Evolutionary conservation across 2,888 invertebrate genomes (phyloP).

Genomic region (Diplolepis rosae): DNA sequence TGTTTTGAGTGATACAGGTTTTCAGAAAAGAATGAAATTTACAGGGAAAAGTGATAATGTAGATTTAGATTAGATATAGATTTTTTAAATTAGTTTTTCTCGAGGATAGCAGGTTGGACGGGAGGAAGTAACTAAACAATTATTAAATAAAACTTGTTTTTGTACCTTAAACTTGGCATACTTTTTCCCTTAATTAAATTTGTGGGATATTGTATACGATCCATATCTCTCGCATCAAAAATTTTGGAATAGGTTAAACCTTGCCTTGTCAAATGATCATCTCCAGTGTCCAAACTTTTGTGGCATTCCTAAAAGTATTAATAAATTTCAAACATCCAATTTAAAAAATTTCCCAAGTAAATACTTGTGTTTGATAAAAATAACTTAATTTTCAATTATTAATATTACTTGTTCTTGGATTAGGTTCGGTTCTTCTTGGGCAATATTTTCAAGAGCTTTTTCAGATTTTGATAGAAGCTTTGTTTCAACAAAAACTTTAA

Average conservation of each 20-base stretch:
- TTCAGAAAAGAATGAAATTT: too few relatives aligned
- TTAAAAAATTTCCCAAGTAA: neutral
- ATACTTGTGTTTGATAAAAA: constrained; percentile 5
- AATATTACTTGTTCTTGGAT: constrained; percentile 46
- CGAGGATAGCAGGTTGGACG: too few relatives aligned
- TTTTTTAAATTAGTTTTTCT: too few relatives aligned
- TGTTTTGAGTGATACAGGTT: too few relatives aligned
- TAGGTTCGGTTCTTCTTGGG: constrained; percentile 80
- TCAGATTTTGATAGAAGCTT: constrained; percentile 93
- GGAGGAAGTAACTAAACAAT: too few relatives aligned
- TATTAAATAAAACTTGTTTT: constrained; percentile 37
- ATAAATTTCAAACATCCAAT: neutral
- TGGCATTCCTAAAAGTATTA: constrained; percentile 81
- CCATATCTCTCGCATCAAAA: constrained; percentile 75
- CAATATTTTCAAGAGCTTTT: constrained; percentile 92
- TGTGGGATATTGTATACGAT: constrained; percentile 76
- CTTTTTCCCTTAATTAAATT: constrained; percentile 95
- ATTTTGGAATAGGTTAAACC: constrained; percentile 81
- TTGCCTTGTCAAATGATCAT: constrained; percentile 83
- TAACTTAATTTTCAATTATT: constrained; percentile 22
- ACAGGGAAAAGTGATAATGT: too few relatives aligned
- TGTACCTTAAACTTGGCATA: constrained; percentile 95
- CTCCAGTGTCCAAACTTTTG: constrained; percentile 87
- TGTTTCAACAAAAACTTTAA: constrained; percentile 93
- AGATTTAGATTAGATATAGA: too few relatives aligned